A percentile compares a stretch with the other conserved stretches of the same genome.
phyloP scores from a whole-genome alignment of 2,888 invertebrate species.

The Carcina quercana region DNA sequence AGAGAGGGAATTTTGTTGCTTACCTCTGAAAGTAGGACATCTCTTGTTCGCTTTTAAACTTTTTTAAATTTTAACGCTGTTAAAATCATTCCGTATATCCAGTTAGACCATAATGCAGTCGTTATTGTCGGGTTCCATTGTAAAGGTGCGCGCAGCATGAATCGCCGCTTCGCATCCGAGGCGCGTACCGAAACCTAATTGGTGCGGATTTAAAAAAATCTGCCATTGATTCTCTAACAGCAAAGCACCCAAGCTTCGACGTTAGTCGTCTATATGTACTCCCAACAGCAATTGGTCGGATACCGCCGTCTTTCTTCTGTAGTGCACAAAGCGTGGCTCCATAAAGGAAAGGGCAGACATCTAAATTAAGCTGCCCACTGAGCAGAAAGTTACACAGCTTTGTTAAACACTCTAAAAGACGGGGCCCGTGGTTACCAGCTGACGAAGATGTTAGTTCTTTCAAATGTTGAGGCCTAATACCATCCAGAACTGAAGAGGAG shows the following conservation, averaged over 20 bases:
- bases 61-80: no score
- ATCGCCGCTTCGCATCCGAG: constrained; percentile 2
- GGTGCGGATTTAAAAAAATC: not conserved
- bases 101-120: not conserved
- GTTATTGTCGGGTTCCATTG: not conserved
- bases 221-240: not conserved
- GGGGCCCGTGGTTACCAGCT: not conserved
- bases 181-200: not conserved
- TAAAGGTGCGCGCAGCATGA: no score
- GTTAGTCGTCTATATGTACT: not conserved
- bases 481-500: not conserved
- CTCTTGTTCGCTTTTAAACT: no score
- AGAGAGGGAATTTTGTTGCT: no score
- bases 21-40: no score
- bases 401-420: not conserved
- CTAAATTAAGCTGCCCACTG: not conserved
- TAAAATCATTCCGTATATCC: no score
- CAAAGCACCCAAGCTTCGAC: constrained; percentile 1
- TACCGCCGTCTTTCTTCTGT: constrained; percentile 3
- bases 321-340: constrained; percentile 2
- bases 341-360: not conserved
- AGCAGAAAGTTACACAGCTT: not conserved
- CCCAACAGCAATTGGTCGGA: no score
- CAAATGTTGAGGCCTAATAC: not conserved
- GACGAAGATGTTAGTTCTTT: not conserved